A percentile compares a stretch with the other conserved stretches of the same genome.
Conservation (phyloP, 2,113 vertebrate species). For the Solenodon paradoxus region DNA sequence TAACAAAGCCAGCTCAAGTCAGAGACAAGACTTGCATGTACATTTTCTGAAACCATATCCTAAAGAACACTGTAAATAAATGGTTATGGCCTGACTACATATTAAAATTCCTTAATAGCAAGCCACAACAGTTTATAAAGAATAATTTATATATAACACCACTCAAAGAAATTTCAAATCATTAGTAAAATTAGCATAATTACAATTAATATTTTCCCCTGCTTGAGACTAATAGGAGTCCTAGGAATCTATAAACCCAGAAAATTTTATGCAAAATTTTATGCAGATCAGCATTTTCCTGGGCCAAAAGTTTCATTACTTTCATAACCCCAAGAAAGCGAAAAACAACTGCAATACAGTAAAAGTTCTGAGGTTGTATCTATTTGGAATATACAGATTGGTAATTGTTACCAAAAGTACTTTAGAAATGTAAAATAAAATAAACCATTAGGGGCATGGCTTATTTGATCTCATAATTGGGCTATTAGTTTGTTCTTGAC, state of each 20-base stretch:
- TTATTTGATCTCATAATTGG: slow-evolving; percentile 55
- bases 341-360: neutral
- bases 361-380: slow-evolving; percentile 2
- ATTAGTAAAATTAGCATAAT: slow-evolving; percentile 6
- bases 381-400: slow-evolving; percentile 5
- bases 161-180: neutral
- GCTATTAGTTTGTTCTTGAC: slow-evolving; percentile 42
- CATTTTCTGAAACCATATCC: neutral
- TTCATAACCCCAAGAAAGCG: neutral
- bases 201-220: neutral
- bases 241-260: neutral
- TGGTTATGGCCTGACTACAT: neutral
- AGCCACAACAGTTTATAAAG: neutral
- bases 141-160: neutral
- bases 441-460: neutral
- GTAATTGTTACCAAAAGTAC: slow-evolving; percentile 16
- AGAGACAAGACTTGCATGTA: neutral
- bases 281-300: neutral
- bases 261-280: slow-evolving; percentile 21
- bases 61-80: neutral
- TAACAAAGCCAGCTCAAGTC: neutral
- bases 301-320: neutral
- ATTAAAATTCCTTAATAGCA: neutral
- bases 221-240: neutral
- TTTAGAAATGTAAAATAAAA: slow-evolving; percentile 50